A percentile compares a stretch with the other conserved stretches of the same genome.
phyloP scores from a whole-genome alignment of 2,888 invertebrate species.

The Abscondita cerata region DNA sequence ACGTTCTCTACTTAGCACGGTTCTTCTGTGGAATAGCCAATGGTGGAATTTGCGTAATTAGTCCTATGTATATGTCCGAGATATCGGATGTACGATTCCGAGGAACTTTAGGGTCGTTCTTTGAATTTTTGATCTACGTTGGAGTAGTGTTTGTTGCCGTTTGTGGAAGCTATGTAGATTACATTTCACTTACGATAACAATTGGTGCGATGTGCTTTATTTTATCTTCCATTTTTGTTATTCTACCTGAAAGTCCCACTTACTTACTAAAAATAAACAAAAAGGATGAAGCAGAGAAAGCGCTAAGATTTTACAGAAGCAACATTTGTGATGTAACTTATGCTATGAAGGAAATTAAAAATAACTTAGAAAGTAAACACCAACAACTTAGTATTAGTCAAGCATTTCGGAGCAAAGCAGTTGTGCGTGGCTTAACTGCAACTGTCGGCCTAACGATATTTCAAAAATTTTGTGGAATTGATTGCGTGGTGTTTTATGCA shows the following conservation, averaged over 20 bases:
- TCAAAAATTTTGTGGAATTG: constrained; percentile 80
- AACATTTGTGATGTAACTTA: constrained; percentile 63
- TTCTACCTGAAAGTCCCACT: constrained; percentile 78
- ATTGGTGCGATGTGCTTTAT: constrained; percentile 69
- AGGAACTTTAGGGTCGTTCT: constrained; percentile 79
- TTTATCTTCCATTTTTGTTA: constrained; percentile 67
- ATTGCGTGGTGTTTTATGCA: constrained; percentile 81
- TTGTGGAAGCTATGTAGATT: constrained; percentile 72
- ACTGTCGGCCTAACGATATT: constrained; percentile 80
- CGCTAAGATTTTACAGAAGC: constrained; percentile 74
- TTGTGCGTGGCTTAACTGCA: constrained; percentile 71
- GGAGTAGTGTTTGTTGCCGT: constrained; percentile 80
- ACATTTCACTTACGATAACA: constrained; percentile 70
- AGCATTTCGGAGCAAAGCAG: not conserved
- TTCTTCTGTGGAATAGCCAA: constrained; percentile 73
- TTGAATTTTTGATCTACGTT: constrained; percentile 57
- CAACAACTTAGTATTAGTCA: not conserved
- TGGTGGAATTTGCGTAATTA: constrained; percentile 77
- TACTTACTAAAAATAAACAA: constrained; percentile 67
- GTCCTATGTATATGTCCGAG: constrained; percentile 85
- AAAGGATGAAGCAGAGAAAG: constrained; percentile 64
- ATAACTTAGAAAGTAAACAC: not conserved
- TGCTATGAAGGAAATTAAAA: constrained; percentile 66
- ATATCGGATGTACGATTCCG: constrained; percentile 79
- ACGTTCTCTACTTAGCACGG: constrained; percentile 58